phyloP scores from a whole-genome alignment of 2,113 vertebrate species.

The Xyrauchen texanus region DNA sequence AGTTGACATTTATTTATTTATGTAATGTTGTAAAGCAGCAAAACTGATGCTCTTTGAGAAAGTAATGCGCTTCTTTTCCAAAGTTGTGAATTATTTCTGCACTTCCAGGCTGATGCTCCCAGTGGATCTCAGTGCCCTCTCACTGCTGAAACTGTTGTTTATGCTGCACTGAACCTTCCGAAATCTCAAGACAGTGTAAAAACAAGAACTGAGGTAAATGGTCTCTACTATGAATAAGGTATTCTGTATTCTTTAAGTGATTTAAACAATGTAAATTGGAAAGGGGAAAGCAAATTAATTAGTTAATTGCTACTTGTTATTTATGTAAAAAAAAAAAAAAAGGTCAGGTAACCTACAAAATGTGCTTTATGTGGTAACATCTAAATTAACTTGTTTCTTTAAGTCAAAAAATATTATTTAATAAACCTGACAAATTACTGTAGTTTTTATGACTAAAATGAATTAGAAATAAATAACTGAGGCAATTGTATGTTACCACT shows the following conservation, averaged over 20 bases:
- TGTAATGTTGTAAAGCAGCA: not conserved
- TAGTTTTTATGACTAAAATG: too few relatives aligned
- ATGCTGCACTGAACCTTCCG: constrained; percentile 23
- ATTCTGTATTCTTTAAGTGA: not conserved
- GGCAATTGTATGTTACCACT: too few relatives aligned
- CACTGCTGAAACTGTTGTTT: not conserved
- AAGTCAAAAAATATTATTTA: too few relatives aligned
- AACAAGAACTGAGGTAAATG: constrained; percentile 8
- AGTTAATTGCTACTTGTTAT: too few relatives aligned
- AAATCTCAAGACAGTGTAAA: not conserved
- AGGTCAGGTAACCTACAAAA: too few relatives aligned
- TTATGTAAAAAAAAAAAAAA: too few relatives aligned
- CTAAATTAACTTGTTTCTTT: too few relatives aligned
- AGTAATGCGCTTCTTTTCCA: not conserved
- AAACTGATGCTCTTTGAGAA: not conserved
- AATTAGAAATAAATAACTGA: too few relatives aligned
- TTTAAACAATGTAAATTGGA: too few relatives aligned
- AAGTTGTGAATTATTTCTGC: not conserved
- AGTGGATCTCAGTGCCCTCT: not conserved
- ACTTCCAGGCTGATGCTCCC: not conserved
- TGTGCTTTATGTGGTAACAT: too few relatives aligned
- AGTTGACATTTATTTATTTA: not conserved
- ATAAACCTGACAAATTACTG: too few relatives aligned
- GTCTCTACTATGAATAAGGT: not conserved
- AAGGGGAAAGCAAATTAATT: too few relatives aligned